These are phyloP conservation scores for Ornithorhynchus anatinus DNA, from an alignment of 2,113 vertebrate genomes.

Conservation along the genomic window DNA sequence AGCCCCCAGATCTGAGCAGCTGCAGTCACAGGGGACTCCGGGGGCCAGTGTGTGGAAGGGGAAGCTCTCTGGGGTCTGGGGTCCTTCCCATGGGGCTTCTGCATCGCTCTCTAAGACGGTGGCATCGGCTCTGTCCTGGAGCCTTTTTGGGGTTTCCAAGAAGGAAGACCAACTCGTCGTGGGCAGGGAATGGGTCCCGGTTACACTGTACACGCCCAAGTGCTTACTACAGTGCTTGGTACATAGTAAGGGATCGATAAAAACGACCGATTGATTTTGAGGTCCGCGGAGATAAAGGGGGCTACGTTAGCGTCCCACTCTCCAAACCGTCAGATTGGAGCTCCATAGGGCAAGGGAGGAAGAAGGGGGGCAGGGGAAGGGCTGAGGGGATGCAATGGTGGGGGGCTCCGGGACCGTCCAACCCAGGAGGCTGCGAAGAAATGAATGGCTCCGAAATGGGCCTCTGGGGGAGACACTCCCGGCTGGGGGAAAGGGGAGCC, in stretches of 20 bases:
- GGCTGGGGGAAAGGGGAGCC: not conserved
- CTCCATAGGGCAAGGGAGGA: not conserved
- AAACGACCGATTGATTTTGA: not conserved
- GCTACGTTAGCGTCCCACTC: not conserved
- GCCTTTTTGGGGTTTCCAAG: not conserved
- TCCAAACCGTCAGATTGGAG: not conserved
- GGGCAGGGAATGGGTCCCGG: no score
- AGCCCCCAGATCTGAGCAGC: not conserved
- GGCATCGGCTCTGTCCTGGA: not conserved
- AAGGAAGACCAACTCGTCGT: no score
- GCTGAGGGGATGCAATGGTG: not conserved
- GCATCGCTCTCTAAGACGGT: not conserved
- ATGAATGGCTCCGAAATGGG: not conserved
- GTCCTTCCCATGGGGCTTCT: no score
- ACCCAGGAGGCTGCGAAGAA: no score
- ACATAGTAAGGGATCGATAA: no score
- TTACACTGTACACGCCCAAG: no score
- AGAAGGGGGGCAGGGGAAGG: not conserved
- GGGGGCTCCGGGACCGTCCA: not conserved
- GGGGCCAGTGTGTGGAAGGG: no score
- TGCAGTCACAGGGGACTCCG: not conserved
- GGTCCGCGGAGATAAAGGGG: not conserved
- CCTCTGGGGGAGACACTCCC: not conserved
- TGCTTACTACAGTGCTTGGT: no score
- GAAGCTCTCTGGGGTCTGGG: no score